These are phyloP conservation scores for Himalopsyche anomala DNA, from an alignment of 2,888 invertebrate genomes.

Conservation along the genomic window DNA sequence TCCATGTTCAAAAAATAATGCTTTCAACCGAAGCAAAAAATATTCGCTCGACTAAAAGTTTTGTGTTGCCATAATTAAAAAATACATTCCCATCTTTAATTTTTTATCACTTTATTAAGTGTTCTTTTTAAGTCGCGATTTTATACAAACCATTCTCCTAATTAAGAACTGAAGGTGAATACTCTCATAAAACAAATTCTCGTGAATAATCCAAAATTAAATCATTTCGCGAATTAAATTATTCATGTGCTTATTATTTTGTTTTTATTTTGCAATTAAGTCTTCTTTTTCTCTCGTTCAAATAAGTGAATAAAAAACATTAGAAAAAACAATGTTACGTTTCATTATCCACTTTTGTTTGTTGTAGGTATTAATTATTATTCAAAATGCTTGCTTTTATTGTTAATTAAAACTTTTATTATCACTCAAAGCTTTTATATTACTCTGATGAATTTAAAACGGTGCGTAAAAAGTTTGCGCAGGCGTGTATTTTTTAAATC, in stretches of 20 bases:
- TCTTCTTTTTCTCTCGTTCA: background rate
- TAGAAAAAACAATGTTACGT: slow-evolving; percentile 7
- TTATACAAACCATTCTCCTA: too few relatives aligned
- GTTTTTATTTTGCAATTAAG: slow-evolving; percentile 6
- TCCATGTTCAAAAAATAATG: too few relatives aligned
- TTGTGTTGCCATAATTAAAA: too few relatives aligned
- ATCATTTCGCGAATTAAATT: slow-evolving; percentile 31
- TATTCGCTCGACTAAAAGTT: too few relatives aligned
- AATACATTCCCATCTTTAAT: too few relatives aligned
- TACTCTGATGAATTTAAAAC: slow-evolving; percentile 16
- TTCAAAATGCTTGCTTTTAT: slow-evolving; percentile 39
- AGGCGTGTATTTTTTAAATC: slow-evolving; percentile 6
- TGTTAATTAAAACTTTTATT: slow-evolving; percentile 42
- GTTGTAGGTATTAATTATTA: slow-evolving; percentile 29
- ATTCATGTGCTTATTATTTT: slow-evolving; percentile 31
- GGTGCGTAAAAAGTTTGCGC: background rate
- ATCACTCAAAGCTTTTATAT: slow-evolving; percentile 35
- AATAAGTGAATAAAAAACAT: slow-evolving; percentile 27
- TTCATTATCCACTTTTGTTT: slow-evolving; percentile 1
- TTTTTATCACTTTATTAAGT: too few relatives aligned
- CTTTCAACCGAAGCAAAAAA: too few relatives aligned
- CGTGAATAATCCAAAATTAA: slow-evolving; percentile 23
- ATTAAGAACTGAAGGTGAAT: background rate
- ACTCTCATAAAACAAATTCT: slow-evolving; percentile 15
- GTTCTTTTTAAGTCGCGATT: too few relatives aligned